phyloP scores from a whole-genome alignment of 2,113 vertebrate species.

The Daboia siamensis region DNA sequence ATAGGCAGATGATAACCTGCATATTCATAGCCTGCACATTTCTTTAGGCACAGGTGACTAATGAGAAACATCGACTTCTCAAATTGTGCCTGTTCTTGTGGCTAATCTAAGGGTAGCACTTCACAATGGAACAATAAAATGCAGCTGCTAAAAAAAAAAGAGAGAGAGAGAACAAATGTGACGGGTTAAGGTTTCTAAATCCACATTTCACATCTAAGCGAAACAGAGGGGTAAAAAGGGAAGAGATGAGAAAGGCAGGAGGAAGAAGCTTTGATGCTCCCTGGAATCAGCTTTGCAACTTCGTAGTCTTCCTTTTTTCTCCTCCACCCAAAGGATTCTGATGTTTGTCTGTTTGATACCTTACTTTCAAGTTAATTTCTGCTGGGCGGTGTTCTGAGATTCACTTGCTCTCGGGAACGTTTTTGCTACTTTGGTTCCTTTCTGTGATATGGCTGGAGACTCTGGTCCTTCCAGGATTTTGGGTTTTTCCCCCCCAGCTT shows the following conservation, averaged over 20 bases:
- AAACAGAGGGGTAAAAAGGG: neutral
- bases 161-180: neutral
- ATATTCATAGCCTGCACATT: neutral
- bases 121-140: neutral
- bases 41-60: neutral
- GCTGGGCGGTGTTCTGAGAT: neutral
- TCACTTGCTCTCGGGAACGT: neutral
- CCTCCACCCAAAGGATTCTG: neutral
- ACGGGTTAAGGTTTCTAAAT: neutral
- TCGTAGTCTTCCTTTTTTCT: neutral
- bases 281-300: neutral
- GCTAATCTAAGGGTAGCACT: neutral
- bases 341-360: neutral
- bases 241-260: neutral
- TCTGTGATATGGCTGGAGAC: neutral
- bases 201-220: neutral
- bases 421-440: neutral
- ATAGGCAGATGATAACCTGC: neutral
- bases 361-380: neutral
- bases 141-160: neutral
- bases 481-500: neutral
- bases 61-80: neutral
- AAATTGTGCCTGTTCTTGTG: neutral
- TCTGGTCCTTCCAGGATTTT: neutral
- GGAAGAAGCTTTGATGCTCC: neutral